Evolutionary conservation across 2,888 invertebrate genomes (phyloP).

Genomic region (Odontocolon sp.): DNA sequence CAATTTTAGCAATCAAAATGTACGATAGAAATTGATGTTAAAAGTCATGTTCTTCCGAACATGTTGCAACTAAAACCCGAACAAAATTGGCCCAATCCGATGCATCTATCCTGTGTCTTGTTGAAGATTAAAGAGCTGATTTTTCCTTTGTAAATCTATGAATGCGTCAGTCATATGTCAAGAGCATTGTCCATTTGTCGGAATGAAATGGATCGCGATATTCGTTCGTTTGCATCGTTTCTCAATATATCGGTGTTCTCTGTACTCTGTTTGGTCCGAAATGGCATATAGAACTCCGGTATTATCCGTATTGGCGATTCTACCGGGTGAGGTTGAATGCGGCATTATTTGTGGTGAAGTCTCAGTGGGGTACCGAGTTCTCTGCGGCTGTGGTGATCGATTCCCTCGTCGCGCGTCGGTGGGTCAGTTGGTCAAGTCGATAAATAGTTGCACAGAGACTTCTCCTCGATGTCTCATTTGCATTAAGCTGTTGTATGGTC

Average conservation of each 20-base stretch:
- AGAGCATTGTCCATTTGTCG: conserved; percentile 9
- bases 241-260: background rate
- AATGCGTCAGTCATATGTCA: conserved; percentile 28
- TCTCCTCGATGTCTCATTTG: conserved; percentile 44
- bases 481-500: conserved; percentile 34
- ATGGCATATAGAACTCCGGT: background rate
- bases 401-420: conserved; percentile 23
- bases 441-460: conserved; percentile 37
- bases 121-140: background rate
- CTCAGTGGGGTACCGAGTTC: conserved; percentile 20
- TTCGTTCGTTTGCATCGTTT: background rate
- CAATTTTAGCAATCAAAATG: no score
- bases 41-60: no score
- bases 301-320: conserved; percentile 27
- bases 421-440: conserved; percentile 54
- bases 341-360: conserved; percentile 16
- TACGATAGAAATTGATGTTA: no score
- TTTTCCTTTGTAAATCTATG: background rate
- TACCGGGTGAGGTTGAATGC: conserved; percentile 11
- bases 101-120: no score
- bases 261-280: no score
- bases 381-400: conserved; percentile 41
- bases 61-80: no score
- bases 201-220: conserved; percentile 17
- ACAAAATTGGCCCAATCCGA: no score